Base-by-base conservation (phyloP, 1,140 invertebrate genomes). In the Penaeus japonicus region DNA sequence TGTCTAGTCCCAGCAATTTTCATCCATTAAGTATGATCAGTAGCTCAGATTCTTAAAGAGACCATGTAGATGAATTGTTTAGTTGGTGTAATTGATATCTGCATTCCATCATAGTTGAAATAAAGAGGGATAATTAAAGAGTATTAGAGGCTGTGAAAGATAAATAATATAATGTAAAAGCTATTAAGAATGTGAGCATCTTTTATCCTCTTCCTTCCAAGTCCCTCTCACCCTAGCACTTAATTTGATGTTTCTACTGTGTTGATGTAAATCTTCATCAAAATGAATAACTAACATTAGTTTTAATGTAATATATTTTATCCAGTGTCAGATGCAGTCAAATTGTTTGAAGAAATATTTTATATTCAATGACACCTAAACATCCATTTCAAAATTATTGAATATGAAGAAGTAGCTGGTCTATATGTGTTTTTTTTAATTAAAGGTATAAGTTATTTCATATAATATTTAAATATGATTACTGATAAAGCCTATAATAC, bases 21-120 rank as follows among this genome's bases (percentile, higher is more conserved):
- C 82, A 47, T 83, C 53, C 35, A 54, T 82, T 70, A 88, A 59
- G 80, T 70, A 81, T 59, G n/a, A 77, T 82, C 35, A 55, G 20
- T 55, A 47, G 80, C 86, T 83, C 70, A 47, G 70, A 75, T 79
- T 88, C 79, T 88, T 88, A 88, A 88, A 39, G 24, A 39, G 55
- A 57, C 55, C 77, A 79, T 35, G 24, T 24, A 79, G 77, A 53
- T 79, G 77, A 53, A 79, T 39, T 79, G 24, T 39, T 79, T 79
- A 79, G 17, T 79, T 79, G 77, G 47, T 79, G 77, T 53, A 39
- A 39, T 79, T 47, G 47, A 47, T 47, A 47, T 47, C 39, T 47
- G 47, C 47, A 47, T 47, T 47, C 47, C 47, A 47, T 47, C 47
- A 47, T 47, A 47, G 47, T 47, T 47, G 47, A 47, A 12, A 47